Evolutionary conservation across 92 coral and sea anemone species (phyloP), one percentile per base, ranked within the genome.

Genomic region (Desmophyllum pertusum): DNA sequence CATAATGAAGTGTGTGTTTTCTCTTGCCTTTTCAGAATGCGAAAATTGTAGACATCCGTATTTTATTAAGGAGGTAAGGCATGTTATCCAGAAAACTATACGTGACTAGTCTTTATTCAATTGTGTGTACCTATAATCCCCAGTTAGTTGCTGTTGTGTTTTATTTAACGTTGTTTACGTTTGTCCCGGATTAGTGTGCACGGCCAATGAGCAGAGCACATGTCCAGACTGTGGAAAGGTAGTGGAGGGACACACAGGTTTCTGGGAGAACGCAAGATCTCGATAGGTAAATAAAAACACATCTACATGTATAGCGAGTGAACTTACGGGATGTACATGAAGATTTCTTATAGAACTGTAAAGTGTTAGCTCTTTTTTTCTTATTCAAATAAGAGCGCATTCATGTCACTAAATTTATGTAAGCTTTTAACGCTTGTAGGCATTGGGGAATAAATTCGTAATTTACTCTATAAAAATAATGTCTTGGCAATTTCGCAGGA

Each of bases 51-150:
- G 78, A 30, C 83, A 88, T 51, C 87, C 84, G 17, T 91, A 91
- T 70, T 89, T 84, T 25, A 88, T 91, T 69, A 88, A 89, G 21
- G 92, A 91, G 75, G 94, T 91, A 33, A 84, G 92, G 35, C 17
- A 10, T n/a, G 30, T 23, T 57, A 55, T 23, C 23, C 29, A 55
- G 10, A 53, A n/a, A 53, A 18, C 61, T 4, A 53, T 21, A 53
- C 61, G 61, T 23, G 30, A n/a, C 30, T 46, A 2, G 10, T 14
- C 18, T 48, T 0, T 48, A 13, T 14, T n/a, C 21, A 14, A 14
- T 13, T 14, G 13, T 48, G 13, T 48, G 21, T 48, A 1, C 21
- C 4, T 48, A 48, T 48, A 21, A 48, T 48, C 53, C 13, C 18
- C 18, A 2, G 19, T 37, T 45, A 37, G n/a, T 52, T n/a, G n/a